These are phyloP conservation scores for Plagodis pulveraria DNA, from an alignment of 2,888 invertebrate genomes.

Conservation along the genomic window DNA sequence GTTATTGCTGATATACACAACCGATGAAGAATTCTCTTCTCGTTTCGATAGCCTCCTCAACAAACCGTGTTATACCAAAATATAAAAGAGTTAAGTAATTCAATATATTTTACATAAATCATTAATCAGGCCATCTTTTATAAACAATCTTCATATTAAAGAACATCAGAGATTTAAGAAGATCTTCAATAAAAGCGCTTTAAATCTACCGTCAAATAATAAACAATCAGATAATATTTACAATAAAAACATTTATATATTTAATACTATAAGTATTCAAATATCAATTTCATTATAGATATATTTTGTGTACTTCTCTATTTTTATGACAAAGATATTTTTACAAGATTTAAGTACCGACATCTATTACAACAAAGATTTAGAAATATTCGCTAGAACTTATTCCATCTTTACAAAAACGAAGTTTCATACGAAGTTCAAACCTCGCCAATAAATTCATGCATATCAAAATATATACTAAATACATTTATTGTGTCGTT, in stretches of 20 bases:
- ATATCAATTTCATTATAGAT: constrained; percentile 61
- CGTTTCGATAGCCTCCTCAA: constrained; percentile 25
- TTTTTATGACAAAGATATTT: constrained; percentile 54
- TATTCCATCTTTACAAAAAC: constrained; percentile 57
- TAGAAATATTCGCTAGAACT: constrained; percentile 47
- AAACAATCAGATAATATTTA: constrained; percentile 53
- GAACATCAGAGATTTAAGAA: constrained; percentile 58
- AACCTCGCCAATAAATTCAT: constrained; percentile 70
- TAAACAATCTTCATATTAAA: constrained; percentile 48
- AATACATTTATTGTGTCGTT: constrained; percentile 66
- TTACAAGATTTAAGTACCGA: constrained; percentile 72
- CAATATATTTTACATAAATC: constrained; percentile 31
- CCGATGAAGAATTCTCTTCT: constrained; percentile 34
- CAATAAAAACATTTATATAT: constrained; percentile 69
- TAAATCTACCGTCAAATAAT: constrained; percentile 47
- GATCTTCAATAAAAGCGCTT: constrained; percentile 59
- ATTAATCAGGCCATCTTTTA: constrained; percentile 55
- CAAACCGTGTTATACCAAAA: constrained; percentile 2
- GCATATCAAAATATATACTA: constrained; percentile 81
- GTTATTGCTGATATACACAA: constrained; percentile 51
- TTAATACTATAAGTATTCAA: constrained; percentile 63
- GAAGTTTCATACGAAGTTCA: constrained; percentile 49
- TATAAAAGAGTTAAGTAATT: constrained; percentile 9
- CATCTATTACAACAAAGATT: constrained; percentile 64
- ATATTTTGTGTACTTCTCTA: constrained; percentile 65